Conservation (phyloP, 2,888 invertebrate genomes). For the Halictus ligatus region DNA sequence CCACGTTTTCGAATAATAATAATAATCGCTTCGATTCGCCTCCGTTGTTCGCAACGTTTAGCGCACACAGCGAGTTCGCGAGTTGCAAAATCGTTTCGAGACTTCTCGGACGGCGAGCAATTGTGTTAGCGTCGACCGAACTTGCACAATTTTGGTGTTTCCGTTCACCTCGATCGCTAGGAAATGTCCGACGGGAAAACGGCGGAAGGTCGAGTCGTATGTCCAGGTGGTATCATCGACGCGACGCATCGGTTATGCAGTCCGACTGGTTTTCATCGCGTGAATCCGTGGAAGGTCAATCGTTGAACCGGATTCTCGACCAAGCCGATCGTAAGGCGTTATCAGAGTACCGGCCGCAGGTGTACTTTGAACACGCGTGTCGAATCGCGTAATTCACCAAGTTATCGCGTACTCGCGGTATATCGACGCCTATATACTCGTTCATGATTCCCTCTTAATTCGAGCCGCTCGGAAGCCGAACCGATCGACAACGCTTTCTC, state of each 20-base stretch:
- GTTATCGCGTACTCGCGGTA: neutral
- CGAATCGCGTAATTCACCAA: neutral
- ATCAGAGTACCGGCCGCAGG: neutral
- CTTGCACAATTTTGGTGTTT: conserved; percentile 15
- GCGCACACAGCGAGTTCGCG: neutral
- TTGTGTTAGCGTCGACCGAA: conserved; percentile 1
- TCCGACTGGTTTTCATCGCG: conserved; percentile 18
- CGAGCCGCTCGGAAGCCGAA: neutral
- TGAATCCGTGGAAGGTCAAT: conserved; percentile 30
- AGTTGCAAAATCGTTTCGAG: conserved; percentile 3
- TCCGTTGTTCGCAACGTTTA: neutral
- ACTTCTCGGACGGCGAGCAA: neutral
- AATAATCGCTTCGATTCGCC: neutral
- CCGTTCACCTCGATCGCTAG: neutral
- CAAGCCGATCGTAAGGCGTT: neutral
- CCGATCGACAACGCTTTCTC: neutral
- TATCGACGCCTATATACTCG: neutral
- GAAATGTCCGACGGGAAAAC: neutral
- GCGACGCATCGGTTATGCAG: conserved; percentile 34
- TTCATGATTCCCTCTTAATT: neutral
- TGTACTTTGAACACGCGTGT: neutral
- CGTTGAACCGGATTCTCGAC: conserved; percentile 27
- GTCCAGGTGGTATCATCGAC: conserved; percentile 29
- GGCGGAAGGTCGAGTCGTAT: conserved; percentile 1
- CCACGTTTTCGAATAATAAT: neutral